Percentiles rank a stretch among this genome's conserved stretches.
These are phyloP conservation scores for Megalonaias nervosa DNA, from an alignment of 1,140 invertebrate species.

Conservation along the genomic window DNA sequence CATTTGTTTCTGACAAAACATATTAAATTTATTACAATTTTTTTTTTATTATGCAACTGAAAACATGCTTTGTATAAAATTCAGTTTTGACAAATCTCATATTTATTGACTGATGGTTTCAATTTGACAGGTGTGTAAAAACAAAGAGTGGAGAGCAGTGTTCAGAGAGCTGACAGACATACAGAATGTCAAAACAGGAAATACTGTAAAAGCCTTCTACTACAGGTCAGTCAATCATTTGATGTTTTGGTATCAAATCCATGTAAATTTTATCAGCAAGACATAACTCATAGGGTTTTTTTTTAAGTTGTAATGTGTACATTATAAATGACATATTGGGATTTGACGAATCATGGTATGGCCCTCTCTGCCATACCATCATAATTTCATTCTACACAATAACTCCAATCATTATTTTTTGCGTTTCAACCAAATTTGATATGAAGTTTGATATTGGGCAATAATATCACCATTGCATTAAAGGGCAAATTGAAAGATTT, in stretches of 20 bases:
- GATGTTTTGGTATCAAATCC: not conserved
- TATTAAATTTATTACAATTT: not conserved
- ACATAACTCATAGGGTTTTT: not conserved
- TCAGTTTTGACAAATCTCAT: not conserved
- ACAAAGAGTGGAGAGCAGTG: slow-evolving; percentile 42
- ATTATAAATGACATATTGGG: not conserved
- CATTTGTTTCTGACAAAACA: not conserved
- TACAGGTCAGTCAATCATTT: slow-evolving; percentile 27
- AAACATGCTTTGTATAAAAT: not conserved
- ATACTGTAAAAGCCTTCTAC: slow-evolving; percentile 37
- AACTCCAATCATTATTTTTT: too few relatives aligned
- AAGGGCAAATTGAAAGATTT: too few relatives aligned
- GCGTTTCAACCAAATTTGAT: too few relatives aligned
- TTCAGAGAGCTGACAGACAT: slow-evolving; percentile 51
- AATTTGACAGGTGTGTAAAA: slow-evolving; percentile 37
- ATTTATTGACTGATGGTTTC: not conserved
- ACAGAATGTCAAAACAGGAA: slow-evolving; percentile 23
- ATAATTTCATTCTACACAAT: too few relatives aligned
- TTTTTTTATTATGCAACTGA: not conserved
- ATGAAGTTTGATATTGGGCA: too few relatives aligned
- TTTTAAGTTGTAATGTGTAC: not conserved
- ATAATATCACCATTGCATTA: too few relatives aligned
- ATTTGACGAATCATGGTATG: not conserved
- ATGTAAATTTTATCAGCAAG: not conserved
- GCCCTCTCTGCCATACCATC: too few relatives aligned